Base-by-base conservation (phyloP, 2,797 vertebrate species). In the Thalassophryne amazonica region DNA sequence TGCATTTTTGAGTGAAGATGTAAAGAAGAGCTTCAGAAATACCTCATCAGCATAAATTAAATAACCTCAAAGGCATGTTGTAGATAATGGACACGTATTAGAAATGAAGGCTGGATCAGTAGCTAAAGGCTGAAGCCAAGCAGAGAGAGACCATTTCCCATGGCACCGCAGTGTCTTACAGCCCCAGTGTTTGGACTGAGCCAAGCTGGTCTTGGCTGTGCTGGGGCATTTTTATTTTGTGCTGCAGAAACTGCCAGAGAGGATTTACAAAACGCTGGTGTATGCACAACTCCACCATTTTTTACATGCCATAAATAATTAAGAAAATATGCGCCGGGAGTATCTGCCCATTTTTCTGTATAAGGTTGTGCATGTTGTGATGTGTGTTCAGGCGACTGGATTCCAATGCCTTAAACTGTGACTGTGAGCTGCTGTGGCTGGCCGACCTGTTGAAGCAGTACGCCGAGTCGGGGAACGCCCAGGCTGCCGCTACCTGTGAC, bases 371-470 rank as follows among this genome's bases (percentile, higher is more conserved):
- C 29, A 14, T 33, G 19, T 58, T 53, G n/a, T 75, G 20, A n/a
- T 60, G 7, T 70, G 47, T 54, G 21, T 63, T 13, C 80, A 99
- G 96, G 76, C 93, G 97, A 2, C 83, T 98, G 81, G 97, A 99
- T 76, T 98, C 97, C 1, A 99, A 99, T 0, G 80, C 93, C 0
- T 92, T 99, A 17, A 95, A 90, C 86, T 99, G 97, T 30, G 95
- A 99, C 89, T 99, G 97, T 43, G 95, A 95, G 52, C 93, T 97
- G 66, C 88, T 98, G 40, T 99, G 96, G 97, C 78, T 99, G 80
- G 94, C 96, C 0, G 95, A 98, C 71, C 86, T 99, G 65, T 74
- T 99, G 65, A 96, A 95, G 78, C 90, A 91, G 0, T 99, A 98
- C 0, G 94, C 94, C 0, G 92, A 94, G 78, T 98, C 95, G 0